phyloP scores from a whole-genome alignment of 2,113 vertebrate genomes.

The Chaetops frenatus region DNA sequence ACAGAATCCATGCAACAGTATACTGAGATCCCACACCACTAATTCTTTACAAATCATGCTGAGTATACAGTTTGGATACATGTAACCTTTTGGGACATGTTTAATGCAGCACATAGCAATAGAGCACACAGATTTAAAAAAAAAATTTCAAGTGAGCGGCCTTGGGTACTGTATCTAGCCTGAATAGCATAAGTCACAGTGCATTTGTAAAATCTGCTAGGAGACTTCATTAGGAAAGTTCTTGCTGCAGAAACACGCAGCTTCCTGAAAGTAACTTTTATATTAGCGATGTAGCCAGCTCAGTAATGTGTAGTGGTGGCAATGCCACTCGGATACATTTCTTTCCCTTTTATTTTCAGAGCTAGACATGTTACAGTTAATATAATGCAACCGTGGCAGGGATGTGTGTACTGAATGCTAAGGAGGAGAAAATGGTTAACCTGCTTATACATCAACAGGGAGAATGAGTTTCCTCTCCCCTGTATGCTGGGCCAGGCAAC shows the following conservation, averaged over 20 bases:
- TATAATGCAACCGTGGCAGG: rapidly evolving
- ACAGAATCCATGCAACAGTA: neutral
- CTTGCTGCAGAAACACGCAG: neutral
- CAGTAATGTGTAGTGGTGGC: neutral
- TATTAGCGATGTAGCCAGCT: neutral
- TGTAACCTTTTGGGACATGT: neutral
- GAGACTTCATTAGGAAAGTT: neutral
- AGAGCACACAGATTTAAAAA: neutral
- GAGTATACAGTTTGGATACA: neutral
- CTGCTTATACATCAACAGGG: neutral
- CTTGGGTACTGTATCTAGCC: neutral
- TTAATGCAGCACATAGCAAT: neutral
- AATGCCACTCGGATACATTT: neutral
- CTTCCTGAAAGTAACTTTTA: neutral
- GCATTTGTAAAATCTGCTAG: neutral
- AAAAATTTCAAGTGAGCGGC: neutral
- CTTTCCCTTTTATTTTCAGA: neutral
- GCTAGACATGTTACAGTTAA: neutral
- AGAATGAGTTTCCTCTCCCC: neutral
- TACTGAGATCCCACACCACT: neutral
- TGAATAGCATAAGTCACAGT: rapidly evolving
- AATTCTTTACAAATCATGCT: neutral
- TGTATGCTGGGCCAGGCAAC: neutral
- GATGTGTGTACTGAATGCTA: neutral
- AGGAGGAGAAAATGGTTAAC: conserved; percentile 1